Percentiles rank a stretch among this genome's conserved stretches.
phyloP scores from a whole-genome alignment of 2,113 vertebrate species.

The Polypterus senegalus region DNA sequence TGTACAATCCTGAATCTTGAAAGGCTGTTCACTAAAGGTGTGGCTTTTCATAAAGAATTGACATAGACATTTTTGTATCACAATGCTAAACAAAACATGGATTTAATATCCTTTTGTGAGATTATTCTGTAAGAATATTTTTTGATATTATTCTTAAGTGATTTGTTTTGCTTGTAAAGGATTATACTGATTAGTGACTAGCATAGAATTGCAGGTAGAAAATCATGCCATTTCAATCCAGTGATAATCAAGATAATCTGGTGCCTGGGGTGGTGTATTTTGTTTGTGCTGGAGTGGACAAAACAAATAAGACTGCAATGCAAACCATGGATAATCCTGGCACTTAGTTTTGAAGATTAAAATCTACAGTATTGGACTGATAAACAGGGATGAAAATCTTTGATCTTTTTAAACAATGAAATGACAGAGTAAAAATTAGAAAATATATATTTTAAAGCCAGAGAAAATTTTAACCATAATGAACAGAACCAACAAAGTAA shows the following conservation, averaged over 20 bases:
- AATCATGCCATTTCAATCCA: neutral
- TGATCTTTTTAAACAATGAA: neutral
- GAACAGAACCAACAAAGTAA: too few relatives aligned
- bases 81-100: neutral
- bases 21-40: too few relatives aligned
- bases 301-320: neutral
- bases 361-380: constrained; percentile 2
- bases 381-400: neutral
- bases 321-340: constrained; percentile 1
- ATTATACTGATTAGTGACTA: neutral
- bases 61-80: too few relatives aligned
- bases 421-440: too few relatives aligned
- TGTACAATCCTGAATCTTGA: too few relatives aligned
- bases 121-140: neutral
- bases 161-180: neutral
- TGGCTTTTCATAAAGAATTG: too few relatives aligned
- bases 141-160: neutral
- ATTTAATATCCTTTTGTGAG: neutral
- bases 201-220: neutral
- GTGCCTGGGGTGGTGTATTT: neutral
- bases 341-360: neutral
- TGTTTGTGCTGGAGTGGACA: neutral
- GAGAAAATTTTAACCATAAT: too few relatives aligned
- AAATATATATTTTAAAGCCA: too few relatives aligned
- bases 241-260: neutral